Evolutionary conservation across 92 coral and sea anemone genomes (phyloP), one percentile per base, ranked within the genome.

Genomic region (Bergia sp.): DNA sequence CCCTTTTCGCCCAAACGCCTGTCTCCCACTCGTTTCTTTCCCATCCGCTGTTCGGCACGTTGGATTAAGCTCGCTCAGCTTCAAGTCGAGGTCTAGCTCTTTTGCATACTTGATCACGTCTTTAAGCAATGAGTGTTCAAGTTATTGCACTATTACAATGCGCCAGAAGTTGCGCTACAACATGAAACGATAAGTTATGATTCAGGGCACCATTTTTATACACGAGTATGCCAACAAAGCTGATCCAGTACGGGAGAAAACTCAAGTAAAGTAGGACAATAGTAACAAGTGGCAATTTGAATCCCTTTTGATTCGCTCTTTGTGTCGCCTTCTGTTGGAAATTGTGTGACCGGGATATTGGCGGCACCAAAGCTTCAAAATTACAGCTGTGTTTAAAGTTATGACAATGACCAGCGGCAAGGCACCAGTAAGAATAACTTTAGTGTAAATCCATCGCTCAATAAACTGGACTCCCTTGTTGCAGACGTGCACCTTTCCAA

Each of bases 161-260:
- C 23, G 85, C 85, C 45, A 80, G 71, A 57, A 80, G 50, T 36
- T 13, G 2, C 2, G 49, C 45, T 38, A 38, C 13, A 7, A 80
- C 72, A 15, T 5, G 58, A 67, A 80, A 80, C 49, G 23, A 11
- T 4, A 80, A 15, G 49, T 80, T 57, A 37, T 80, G 58, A 43
- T 5, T 38, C 20, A 57, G 42, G 21, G 47, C 57, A 16, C 11
- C 66, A 36, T 36, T 9, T 0, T 41, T 5, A 80, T 37, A 57
- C 69, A 58, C 36, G 23, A 80, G 57, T 58, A 16, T 1, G 18
- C 50, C 11, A 5, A 80, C 43, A 57, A 80, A 80, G 67, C 15
- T 37, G 73, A 80, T 37, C 85, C 85, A 80, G 2, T 80, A 80
- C 40, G 85, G 85, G 9, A 80, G 71, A 23, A 80, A 80, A 36